Base-by-base conservation (phyloP, 2,888 invertebrate species). In the Cerastis leucographa region DNA sequence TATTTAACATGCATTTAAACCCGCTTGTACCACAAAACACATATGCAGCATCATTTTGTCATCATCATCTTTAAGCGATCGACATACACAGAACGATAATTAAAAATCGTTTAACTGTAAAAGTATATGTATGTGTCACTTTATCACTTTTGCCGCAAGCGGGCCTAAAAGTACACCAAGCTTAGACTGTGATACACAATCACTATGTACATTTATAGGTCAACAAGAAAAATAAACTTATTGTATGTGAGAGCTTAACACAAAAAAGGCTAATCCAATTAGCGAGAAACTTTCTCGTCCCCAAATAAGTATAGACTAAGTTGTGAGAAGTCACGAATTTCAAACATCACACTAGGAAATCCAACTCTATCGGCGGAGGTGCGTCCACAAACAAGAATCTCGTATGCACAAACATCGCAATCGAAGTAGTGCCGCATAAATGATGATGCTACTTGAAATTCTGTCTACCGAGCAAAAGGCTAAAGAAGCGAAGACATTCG, bases 401-500 rank as follows among this genome's bases (percentile, higher is more conserved):
- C 14, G 59, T 46, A 80, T 80, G 81, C 85, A 73, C 85, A 80
- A 80, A 80, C 80, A 80, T 80, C 66, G 81, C 85, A 80, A 80
- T 80, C 85, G 85, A 85, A 73, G 66, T 80, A 73, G 66, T 42
- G 12, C 74, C 66, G 81, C 80, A 80, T 80, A 80, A 80, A 80
- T 80, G 61, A 80, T 80, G 81, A 72, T 67, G 46, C 85, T 62
- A 67, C 81, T 80, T 71, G 54, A 80, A 80, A 85, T 85, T 80
- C 80, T 49, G 81, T 85, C 66, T 85, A 35, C 73, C 46, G 56
- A 66, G 46, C 19, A 59, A 76, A 78, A 61, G 25, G 12, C 65
- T 25, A 79, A 85, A 85, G 81, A 85, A 61, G 54, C 65, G 19
- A 5, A 80, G 81, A 66, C 81, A 80, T 85, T 61, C 54, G 61